A percentile compares a stretch with the other conserved stretches of the same genome.
These are phyloP conservation scores for Mythimna lalbum DNA, from an alignment of 2,888 invertebrate species.

Conservation along the genomic window DNA sequence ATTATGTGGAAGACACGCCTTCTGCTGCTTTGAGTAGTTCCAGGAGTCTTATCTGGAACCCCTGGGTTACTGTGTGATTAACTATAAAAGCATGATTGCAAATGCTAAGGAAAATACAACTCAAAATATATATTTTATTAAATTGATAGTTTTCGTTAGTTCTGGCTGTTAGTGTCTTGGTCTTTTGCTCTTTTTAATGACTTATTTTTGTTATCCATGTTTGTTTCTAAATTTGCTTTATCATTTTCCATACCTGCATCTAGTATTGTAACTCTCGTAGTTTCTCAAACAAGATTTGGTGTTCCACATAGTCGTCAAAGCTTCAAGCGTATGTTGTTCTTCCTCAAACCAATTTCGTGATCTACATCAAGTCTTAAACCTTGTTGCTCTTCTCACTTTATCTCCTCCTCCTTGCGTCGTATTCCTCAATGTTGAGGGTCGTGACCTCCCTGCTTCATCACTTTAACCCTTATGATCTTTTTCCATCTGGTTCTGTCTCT, in stretches of 20 bases:
- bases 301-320: neutral
- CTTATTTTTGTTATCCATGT: no score
- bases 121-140: neutral
- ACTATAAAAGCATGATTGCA: conserved; percentile 29
- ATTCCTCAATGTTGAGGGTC: no score
- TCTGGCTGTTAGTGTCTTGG: neutral
- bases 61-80: conserved; percentile 36
- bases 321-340: neutral
- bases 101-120: neutral
- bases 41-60: conserved; percentile 44
- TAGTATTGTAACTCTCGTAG: neutral
- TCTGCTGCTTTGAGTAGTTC: conserved; percentile 53
- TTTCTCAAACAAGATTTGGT: neutral
- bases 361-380: no score
- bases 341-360: no score
- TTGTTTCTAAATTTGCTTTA: neutral
- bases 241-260: neutral
- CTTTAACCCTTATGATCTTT: no score
- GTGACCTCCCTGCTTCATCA: no score
- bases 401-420: no score
- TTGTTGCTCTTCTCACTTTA: neutral
- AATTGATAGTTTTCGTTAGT: neutral
- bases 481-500: no score
- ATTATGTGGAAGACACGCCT: conserved; percentile 75
- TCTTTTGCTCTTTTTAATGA: neutral